Evolutionary conservation across 2,113 vertebrate genomes (phyloP), one percentile per base, ranked within the genome.

Genomic region (Puma concolor): DNA sequence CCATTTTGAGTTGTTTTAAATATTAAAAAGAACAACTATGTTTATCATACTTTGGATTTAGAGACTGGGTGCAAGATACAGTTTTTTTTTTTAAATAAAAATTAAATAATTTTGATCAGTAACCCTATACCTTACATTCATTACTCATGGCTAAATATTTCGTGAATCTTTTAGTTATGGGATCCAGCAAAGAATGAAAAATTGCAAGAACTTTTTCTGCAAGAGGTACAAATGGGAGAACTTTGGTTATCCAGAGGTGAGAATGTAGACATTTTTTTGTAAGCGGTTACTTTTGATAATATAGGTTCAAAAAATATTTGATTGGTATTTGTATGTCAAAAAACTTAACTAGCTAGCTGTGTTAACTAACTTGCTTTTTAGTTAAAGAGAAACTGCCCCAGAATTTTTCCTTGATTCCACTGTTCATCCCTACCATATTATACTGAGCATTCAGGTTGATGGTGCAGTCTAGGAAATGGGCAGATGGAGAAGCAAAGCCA

Each of bases 171-270:
- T 95, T 88, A 97, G 97, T 91, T 90, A 74, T 72, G 63, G 81
- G 77, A 97, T 82, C 14, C 91, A 91, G 93, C 96, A 92, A 94
- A 86, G 64, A 76, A 90, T 92, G 92, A 97, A 98, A 97, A 93
- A 66, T 27, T 82, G 5, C 95, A 97, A 16, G 97, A 98, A 44
- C 81, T 96, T 90, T 98, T 97, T 93, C 95, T 98, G 52, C 96
- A 91, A 89, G 97, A 99, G 89, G 80, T 29, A 66, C 81, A 72
- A 60, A 92, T 97, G 90, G 96, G 97, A 95, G 69, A 98, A 89
- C 97, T 96, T 25, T 79, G 66, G 64, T 93, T 98, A 93, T 94
- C 89, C 44, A 98, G 33, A 98, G 98, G 98, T 98, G 97, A 93
- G 76, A 33, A 48, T 74, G 4, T 85, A 71, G 89, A 86, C 27